Evolutionary conservation across 1,140 invertebrate species (phyloP).

Genomic region (Triops cancriformis): DNA sequence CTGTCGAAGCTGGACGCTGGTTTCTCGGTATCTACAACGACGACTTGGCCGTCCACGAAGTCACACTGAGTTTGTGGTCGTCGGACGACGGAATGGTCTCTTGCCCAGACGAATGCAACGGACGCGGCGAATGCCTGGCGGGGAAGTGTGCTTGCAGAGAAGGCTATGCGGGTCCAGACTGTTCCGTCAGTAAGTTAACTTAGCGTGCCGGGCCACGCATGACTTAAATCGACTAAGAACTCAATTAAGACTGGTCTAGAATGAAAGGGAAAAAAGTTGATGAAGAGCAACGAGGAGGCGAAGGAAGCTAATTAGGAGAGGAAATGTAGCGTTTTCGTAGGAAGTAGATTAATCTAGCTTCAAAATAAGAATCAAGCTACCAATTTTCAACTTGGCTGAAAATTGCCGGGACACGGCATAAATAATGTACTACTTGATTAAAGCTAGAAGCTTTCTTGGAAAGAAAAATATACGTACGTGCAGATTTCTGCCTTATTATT

Average conservation of each 20-base stretch:
- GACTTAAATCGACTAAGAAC: not conserved
- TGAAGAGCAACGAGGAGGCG: not conserved
- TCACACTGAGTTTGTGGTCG: conserved; percentile 66
- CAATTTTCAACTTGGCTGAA: conserved; percentile 13
- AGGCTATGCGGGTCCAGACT: conserved; percentile 83
- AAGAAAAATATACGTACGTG: not conserved
- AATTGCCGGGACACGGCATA: conserved; percentile 7
- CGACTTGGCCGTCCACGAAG: conserved; percentile 69
- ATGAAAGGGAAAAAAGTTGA: not conserved
- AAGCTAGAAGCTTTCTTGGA: not conserved
- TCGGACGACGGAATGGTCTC: conserved; percentile 77
- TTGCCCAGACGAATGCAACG: conserved; percentile 89
- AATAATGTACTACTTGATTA: conserved; percentile 16
- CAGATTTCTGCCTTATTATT: not conserved
- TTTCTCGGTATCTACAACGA: conserved; percentile 94
- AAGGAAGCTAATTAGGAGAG: conserved; percentile 1
- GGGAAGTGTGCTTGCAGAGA: conserved; percentile 93
- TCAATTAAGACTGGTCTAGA: not conserved
- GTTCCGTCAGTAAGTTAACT: conserved; percentile 72
- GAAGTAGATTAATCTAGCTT: not conserved
- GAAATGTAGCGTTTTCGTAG: not conserved
- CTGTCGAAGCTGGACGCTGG: conserved; percentile 86
- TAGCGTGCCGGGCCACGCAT: not conserved
- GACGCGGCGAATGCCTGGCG: conserved; percentile 85
- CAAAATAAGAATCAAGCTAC: not conserved